Percentiles rank a stretch among this genome's conserved stretches.
phyloP scores from a whole-genome alignment of 2,888 invertebrate genomes.

The Schizotus pectinicornis region DNA sequence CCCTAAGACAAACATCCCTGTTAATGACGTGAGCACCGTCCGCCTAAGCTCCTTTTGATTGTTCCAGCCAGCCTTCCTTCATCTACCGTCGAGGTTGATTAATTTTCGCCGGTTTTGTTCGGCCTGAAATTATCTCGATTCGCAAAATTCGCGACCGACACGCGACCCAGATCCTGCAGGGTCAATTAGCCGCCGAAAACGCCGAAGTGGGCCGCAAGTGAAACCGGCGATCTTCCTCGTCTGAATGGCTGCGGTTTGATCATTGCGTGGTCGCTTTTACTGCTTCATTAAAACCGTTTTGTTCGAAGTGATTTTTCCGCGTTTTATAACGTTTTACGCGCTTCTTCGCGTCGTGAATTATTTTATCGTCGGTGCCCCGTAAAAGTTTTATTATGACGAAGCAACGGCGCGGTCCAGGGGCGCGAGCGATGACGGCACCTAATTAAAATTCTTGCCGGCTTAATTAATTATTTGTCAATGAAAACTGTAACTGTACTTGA shows the following conservation, averaged over 20 bases:
- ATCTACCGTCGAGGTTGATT: slow-evolving; percentile 7
- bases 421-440: background rate
- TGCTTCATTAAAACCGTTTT: slow-evolving; percentile 34
- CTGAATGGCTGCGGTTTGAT: slow-evolving; percentile 35
- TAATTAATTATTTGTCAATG: slow-evolving; percentile 22
- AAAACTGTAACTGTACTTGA: slow-evolving; percentile 17
- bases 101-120: slow-evolving; percentile 5
- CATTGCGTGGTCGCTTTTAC: slow-evolving; percentile 35
- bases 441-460: slow-evolving; percentile 23
- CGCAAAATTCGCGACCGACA: too few species aligned
- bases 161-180: too few species aligned
- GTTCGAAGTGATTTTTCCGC: slow-evolving; percentile 24
- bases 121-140: slow-evolving; percentile 4
- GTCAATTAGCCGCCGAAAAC: slow-evolving; percentile 8
- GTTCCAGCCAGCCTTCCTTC: background rate
- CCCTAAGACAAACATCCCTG: slow-evolving; percentile 10
- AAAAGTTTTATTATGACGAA: slow-evolving; percentile 10
- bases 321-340: slow-evolving; percentile 14
- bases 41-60: slow-evolving; percentile 21
- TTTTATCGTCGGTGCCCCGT: slow-evolving; percentile 14
- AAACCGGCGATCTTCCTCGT: background rate
- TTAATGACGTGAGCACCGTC: background rate
- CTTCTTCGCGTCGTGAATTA: slow-evolving; percentile 19
- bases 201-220: slow-evolving; percentile 16
- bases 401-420: background rate